Base-by-base conservation (phyloP, 1,140 invertebrate genomes). In the Holcopasites calliopsidis region DNA sequence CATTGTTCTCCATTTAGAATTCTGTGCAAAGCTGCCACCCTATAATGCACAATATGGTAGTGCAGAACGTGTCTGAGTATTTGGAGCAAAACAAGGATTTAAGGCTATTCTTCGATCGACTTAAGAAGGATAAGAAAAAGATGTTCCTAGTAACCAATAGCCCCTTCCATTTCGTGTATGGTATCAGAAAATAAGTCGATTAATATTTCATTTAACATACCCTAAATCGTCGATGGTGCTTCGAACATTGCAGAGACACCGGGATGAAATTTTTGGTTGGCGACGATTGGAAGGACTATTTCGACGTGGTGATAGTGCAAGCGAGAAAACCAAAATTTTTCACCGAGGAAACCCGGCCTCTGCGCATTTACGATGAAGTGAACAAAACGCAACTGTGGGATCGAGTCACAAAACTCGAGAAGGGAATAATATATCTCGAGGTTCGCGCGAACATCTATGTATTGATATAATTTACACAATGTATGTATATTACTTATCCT, bases 291-390 rank as follows among this genome's bases (percentile, higher is more conserved):
- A 93, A 94, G 75, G 93, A 97, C 18, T 95, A 95, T 84, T 99
- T 99, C 92, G 97, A 99, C 91, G 95, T 99, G 10, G 95, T 99
- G 33, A 97, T 99, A 76, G 97, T 98, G 7, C 97, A 97, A 88
- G 98, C 98, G 0, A 95, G 97, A 81, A 99, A 99, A 88, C 98
- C 98, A 1, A 95, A 95, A 82, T 99, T 99, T 91, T 99, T 99
- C 92, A 98, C 95, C n/a, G 97, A 97, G 85, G 94, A 95, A 89
- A 95, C 95, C 42, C 94, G 97, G 55, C 98, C 98, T 0, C 96
- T 99, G 76, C 92, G 98, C 83, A 93, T 97, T 18, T 99, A 97
- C 87, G 96, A 98, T 87, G 95, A 95, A 87, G 93, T 93, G 57
- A 95, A 94, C 28, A 94, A 96, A 84, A 95, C 94, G 1, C 96